These are phyloP conservation scores for Ormyrus nitidulus DNA, from an alignment of 2,888 invertebrate species.

Conservation along the genomic window DNA sequence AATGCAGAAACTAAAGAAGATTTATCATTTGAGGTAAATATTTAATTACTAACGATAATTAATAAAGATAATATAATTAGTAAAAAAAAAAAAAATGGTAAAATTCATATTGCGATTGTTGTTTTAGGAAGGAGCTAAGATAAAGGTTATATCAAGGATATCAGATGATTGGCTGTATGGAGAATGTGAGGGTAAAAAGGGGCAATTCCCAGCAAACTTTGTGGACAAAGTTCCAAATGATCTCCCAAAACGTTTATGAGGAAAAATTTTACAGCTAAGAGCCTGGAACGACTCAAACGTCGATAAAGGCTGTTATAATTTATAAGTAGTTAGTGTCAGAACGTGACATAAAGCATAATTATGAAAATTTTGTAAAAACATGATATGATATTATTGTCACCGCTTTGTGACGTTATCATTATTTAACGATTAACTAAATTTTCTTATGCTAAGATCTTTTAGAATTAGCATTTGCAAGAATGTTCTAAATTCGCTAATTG, in stretches of 20 bases:
- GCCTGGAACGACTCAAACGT: conserved; percentile 36
- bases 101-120: conserved; percentile 21
- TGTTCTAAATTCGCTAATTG: conserved; percentile 43
- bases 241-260: conserved; percentile 64
- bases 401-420: conserved; percentile 2
- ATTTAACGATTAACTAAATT: conserved; percentile 31
- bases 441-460: conserved; percentile 10
- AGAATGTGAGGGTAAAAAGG: conserved; percentile 81
- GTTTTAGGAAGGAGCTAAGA: conserved; percentile 79
- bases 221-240: conserved; percentile 79
- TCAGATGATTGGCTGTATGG: conserved; percentile 89
- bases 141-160: conserved; percentile 82
- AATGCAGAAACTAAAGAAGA: conserved; percentile 80
- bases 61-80: too few species aligned
- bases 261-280: conserved; percentile 7
- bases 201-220: conserved; percentile 88
- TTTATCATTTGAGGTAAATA: conserved; percentile 77
- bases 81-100: too few species aligned
- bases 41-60: not conserved
- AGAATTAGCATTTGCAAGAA: conserved; percentile 39
- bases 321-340: conserved; percentile 45
- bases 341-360: conserved; percentile 43
- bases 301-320: conserved; percentile 40
- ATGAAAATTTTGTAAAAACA: conserved; percentile 45
- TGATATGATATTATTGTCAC: conserved; percentile 1